phyloP scores from a whole-genome alignment of 64 coral and sea anemone genomes.

The Catalaphyllia jardinei region DNA sequence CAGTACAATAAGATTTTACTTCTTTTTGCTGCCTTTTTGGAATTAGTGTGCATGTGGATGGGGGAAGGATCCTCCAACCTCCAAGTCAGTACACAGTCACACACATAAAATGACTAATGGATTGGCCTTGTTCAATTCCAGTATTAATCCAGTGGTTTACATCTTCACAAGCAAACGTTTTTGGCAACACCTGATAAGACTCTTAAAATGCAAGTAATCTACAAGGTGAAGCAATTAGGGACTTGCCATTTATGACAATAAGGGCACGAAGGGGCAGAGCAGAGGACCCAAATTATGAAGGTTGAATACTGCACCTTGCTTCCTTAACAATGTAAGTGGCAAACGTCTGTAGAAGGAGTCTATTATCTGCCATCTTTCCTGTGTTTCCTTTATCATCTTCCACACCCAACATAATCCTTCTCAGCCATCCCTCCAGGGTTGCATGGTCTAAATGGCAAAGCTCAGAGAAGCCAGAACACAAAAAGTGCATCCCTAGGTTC shows the following conservation, averaged over 20 bases:
- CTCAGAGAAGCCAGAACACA: constrained; percentile 60
- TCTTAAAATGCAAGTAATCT: not conserved
- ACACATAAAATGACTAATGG: not conserved
- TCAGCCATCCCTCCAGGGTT: constrained; percentile 79
- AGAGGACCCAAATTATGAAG: too few relatives aligned
- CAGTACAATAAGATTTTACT: too few relatives aligned
- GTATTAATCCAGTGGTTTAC: constrained; percentile 23
- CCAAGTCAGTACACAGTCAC: not conserved
- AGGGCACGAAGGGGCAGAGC: too few relatives aligned
- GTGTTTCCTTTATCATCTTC: constrained; percentile 95
- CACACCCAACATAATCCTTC: constrained; percentile 83
- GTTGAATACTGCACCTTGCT: constrained; percentile 38
- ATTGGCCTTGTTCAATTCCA: constrained; percentile 25
- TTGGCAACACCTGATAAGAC: not conserved
- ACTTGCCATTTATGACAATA: not conserved
- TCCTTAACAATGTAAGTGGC: constrained; percentile 84
- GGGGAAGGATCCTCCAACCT: too few relatives aligned
- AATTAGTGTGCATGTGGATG: too few relatives aligned
- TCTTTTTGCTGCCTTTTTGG: too few relatives aligned
- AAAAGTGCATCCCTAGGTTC: constrained; percentile 51
- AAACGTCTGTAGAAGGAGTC: constrained; percentile 87
- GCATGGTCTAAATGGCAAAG: constrained; percentile 35
- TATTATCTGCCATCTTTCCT: constrained; percentile 99
- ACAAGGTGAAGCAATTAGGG: not conserved
- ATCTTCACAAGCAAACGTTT: constrained; percentile 18